A percentile compares a stretch with the other conserved stretches of the same genome.
phyloP scores from a whole-genome alignment of 2,888 invertebrate species.

The Mechanitis messenoides region DNA sequence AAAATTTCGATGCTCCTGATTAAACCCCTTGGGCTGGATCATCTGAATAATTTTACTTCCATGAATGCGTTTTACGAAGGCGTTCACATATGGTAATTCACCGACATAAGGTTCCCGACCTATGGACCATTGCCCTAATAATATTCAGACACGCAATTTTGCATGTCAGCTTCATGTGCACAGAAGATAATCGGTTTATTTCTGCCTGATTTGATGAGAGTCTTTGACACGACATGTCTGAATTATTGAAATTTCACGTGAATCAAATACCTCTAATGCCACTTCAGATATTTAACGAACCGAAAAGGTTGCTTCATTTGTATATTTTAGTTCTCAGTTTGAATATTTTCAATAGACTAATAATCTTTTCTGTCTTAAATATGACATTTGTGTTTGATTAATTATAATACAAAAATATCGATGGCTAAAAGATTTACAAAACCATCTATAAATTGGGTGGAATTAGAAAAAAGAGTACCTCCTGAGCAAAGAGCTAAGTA shows the following conservation, averaged over 20 bases:
- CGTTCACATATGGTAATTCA: constrained; percentile 30
- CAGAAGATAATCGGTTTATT: constrained; percentile 47
- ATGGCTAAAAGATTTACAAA: constrained; percentile 55
- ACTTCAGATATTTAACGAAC: no score
- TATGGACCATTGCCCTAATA: constrained; percentile 40
- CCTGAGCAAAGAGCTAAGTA: constrained; percentile 48
- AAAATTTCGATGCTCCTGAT: constrained; percentile 2
- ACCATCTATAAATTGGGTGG: constrained; percentile 53
- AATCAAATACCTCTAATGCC: neutral
- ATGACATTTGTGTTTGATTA: neutral
- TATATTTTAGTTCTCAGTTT: neutral
- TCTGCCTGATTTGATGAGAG: constrained; percentile 42
- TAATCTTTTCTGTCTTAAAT: no score
- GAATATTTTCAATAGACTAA: neutral
- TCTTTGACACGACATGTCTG: constrained; percentile 31
- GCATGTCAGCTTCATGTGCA: constrained; percentile 40
- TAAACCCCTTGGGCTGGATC: neutral
- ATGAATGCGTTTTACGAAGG: constrained; percentile 23
- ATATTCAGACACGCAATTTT: constrained; percentile 48
- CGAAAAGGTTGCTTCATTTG: no score
- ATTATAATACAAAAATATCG: neutral
- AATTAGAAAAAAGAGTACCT: constrained; percentile 52
- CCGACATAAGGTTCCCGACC: constrained; percentile 48
- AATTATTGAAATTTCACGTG: constrained; percentile 26
- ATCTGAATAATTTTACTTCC: constrained; percentile 17